phyloP scores from a whole-genome alignment of 2,113 vertebrate genomes.

The Elanus axillaris region DNA sequence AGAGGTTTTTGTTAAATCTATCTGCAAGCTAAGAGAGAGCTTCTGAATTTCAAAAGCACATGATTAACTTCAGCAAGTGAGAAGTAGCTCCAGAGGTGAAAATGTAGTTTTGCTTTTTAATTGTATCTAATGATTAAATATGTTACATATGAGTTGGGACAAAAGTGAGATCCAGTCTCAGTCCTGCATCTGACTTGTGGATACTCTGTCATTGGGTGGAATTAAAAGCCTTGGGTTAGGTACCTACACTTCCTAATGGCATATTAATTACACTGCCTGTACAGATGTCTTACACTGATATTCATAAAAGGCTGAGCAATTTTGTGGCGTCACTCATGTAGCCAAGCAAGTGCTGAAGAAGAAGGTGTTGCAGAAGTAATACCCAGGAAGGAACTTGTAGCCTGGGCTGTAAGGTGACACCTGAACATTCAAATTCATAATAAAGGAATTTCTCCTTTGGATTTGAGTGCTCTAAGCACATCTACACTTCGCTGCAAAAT shows the following conservation, averaged over 20 bases:
- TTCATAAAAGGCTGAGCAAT: not conserved
- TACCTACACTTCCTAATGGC: not conserved
- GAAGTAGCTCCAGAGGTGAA: not conserved
- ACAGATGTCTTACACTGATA: not conserved
- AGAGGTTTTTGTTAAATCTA: not conserved
- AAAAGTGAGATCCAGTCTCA: not conserved
- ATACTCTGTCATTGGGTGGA: not conserved
- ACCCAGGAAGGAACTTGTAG: not conserved
- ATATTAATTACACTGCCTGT: not conserved
- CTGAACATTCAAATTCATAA: not conserved
- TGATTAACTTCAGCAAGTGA: not conserved
- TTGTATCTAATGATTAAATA: not conserved
- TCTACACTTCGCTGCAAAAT: not conserved
- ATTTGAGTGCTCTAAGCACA: not conserved
- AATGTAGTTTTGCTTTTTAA: not conserved
- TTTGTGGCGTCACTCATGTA: not conserved
- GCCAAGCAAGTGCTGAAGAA: not conserved
- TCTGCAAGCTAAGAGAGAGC: not conserved
- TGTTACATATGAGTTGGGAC: not conserved
- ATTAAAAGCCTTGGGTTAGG: not conserved
- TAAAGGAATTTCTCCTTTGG: not conserved
- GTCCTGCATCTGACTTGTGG: not conserved
- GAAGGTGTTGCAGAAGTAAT: not conserved
- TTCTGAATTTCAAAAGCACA: not conserved
- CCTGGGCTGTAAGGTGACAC: not conserved